A percentile compares a stretch with the other conserved stretches of the same genome.
Evolutionary conservation across 2,113 vertebrate species (phyloP).

Genomic region (Piaya cayana): DNA sequence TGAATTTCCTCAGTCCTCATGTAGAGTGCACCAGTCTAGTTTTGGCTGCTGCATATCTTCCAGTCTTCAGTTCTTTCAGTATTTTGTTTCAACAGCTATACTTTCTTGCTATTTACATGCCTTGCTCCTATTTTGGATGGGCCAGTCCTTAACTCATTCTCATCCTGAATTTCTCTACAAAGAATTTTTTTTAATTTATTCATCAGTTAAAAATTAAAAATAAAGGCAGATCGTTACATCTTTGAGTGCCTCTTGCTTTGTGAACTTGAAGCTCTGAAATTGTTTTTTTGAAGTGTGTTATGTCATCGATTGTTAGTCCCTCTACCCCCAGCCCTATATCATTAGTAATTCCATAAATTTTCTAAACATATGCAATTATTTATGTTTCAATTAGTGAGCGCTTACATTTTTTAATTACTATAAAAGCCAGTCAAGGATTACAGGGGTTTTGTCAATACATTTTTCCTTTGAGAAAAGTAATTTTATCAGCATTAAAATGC

Average conservation of each 20-base stretch:
- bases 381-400: neutral
- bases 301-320: too few relatives aligned
- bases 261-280: neutral
- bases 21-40: neutral
- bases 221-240: neutral
- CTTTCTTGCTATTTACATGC: neutral
- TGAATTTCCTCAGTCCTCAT: neutral
- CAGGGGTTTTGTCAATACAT: neutral
- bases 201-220: neutral
- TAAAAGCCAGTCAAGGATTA: neutral
- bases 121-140: neutral
- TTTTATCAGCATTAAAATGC: neutral
- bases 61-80: neutral
- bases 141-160: neutral
- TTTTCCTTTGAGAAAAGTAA: neutral
- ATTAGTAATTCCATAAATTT: neutral
- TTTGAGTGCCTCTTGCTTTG: neutral
- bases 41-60: neutral
- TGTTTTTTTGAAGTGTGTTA: neutral
- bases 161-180: neutral
- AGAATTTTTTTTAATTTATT: neutral
- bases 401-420: neutral
- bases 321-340: neutral
- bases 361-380: neutral
- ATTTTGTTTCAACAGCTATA: neutral